Conservation (phyloP, 2,113 vertebrate genomes). For the Dermatemys mawii region DNA sequence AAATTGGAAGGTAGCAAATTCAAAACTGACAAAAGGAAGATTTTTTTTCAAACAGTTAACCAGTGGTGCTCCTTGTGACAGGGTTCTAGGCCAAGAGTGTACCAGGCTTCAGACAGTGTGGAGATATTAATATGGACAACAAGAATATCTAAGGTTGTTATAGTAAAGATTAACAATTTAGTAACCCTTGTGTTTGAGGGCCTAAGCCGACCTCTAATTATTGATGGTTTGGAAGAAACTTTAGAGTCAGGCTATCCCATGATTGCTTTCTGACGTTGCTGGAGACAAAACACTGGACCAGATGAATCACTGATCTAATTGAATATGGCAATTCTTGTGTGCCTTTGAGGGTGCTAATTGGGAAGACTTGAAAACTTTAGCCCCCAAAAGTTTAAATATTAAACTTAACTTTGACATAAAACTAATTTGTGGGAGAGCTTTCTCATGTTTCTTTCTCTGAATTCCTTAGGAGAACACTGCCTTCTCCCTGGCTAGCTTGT, state of each 20-base stretch:
- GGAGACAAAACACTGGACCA: neutral
- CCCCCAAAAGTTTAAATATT: neutral
- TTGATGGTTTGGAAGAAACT: neutral
- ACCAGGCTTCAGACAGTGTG: neutral
- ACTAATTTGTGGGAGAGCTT: neutral
- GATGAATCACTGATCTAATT: neutral
- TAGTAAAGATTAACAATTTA: neutral
- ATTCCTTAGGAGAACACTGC: neutral
- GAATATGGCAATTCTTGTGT: neutral
- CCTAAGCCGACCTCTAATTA: neutral
- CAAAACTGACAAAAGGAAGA: neutral
- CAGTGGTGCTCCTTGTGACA: neutral
- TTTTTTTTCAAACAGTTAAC: neutral
- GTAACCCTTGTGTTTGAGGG: neutral
- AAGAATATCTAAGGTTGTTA: neutral
- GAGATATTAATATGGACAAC: neutral
- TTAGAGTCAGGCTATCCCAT: neutral
- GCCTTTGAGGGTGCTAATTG: neutral
- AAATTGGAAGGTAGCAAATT: neutral
- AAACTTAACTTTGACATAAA: neutral
- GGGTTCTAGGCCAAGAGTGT: neutral
- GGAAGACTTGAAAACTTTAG: slow-evolving; percentile 4
- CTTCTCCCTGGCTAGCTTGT: neutral
- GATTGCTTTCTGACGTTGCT: neutral
- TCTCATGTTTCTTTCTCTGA: neutral